These are phyloP conservation scores for Crossaster papposus DNA, from an alignment of 53 echinoderm and acorn worm genomes.

Conservation along the genomic window DNA sequence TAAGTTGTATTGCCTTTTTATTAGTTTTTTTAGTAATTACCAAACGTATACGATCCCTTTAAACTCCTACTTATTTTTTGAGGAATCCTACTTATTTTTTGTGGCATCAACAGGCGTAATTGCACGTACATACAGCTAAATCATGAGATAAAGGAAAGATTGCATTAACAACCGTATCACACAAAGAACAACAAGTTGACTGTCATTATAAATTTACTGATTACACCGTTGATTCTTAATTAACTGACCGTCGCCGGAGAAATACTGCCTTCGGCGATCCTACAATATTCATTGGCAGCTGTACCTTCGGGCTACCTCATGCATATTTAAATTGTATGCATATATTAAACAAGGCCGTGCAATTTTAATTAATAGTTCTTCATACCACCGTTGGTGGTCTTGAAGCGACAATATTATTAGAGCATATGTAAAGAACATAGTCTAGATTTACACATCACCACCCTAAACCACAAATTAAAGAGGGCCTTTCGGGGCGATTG, in stretches of 20 bases:
- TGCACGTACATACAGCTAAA: neutral
- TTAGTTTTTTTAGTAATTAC: too few species aligned
- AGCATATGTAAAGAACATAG: too few species aligned
- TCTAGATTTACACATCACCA: too few species aligned
- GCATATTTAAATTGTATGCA: neutral
- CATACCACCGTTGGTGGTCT: too few species aligned
- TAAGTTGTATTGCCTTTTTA: too few species aligned
- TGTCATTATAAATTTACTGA: neutral
- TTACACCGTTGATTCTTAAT: neutral
- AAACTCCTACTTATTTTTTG: neutral
- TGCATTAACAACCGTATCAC: neutral
- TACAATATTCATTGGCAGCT: neutral
- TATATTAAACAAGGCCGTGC: neutral
- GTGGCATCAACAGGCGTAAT: neutral
- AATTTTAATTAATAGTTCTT: too few species aligned
- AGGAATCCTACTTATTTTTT: neutral
- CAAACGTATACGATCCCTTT: too few species aligned
- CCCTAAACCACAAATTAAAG: too few species aligned
- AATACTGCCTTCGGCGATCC: conserved; percentile 34
- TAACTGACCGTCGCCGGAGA: neutral
- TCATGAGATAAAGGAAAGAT: neutral
- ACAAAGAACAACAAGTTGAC: neutral
- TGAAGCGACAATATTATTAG: too few species aligned
- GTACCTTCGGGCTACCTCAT: neutral
- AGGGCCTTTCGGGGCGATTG: too few species aligned